A percentile compares a stretch with the other conserved stretches of the same genome.
Evolutionary conservation across 2,888 invertebrate species (phyloP).

Genomic region (Gastracanthus pulcherrimus): DNA sequence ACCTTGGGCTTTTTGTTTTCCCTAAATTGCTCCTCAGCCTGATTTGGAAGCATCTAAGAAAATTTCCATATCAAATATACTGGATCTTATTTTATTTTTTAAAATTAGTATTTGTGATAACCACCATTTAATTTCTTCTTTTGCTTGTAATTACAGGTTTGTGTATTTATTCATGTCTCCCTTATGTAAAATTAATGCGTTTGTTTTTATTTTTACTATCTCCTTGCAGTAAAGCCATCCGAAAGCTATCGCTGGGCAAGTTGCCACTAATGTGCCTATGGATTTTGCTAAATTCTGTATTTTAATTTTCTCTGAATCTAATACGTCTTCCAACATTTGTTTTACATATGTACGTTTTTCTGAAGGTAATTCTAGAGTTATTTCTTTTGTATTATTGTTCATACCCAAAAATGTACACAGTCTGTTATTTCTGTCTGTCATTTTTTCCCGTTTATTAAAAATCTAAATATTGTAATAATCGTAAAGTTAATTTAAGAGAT

Average conservation of each 20-base stretch:
- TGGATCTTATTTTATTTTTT: background rate
- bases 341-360: background rate
- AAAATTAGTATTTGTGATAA: background rate
- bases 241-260: slow-evolving; percentile 52
- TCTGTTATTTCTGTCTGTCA: background rate
- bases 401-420: background rate
- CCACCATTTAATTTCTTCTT: slow-evolving; percentile 8
- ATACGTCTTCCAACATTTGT: background rate
- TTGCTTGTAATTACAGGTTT: background rate
- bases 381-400: background rate
- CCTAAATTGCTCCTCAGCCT: background rate
- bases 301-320: background rate
- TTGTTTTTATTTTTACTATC: slow-evolving; percentile 4
- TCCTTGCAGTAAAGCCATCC: slow-evolving; percentile 50
- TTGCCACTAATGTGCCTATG: slow-evolving; percentile 48
- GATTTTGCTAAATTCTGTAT: background rate
- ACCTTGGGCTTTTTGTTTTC: too few species aligned
- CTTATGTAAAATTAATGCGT: background rate
- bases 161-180: slow-evolving; percentile 34
- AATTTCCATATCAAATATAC: slow-evolving; percentile 3
- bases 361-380: slow-evolving; percentile 3
- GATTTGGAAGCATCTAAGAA: background rate
- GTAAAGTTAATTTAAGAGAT: too few species aligned
- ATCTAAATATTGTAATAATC: too few species aligned
- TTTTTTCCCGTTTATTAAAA: slow-evolving; percentile 24